Conservation (phyloP, 2,113 vertebrate genomes). For the Nothobranchius kuhntae region DNA sequence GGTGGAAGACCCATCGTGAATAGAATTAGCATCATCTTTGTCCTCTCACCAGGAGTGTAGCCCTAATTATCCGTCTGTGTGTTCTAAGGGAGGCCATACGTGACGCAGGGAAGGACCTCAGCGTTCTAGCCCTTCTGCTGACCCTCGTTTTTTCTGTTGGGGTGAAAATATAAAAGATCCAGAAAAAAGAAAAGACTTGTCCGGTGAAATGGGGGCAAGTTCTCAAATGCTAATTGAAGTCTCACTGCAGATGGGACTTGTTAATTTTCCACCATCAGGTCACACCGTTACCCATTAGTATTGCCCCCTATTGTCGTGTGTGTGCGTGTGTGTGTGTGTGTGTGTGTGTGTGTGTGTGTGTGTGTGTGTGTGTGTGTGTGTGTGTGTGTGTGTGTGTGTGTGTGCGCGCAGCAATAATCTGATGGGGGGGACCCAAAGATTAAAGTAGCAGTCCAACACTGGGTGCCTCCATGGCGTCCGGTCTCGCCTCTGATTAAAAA, state of each 20-base stretch:
- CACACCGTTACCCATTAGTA: conserved; percentile 43
- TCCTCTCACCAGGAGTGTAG: conserved; percentile 66
- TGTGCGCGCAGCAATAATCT: conserved; percentile 38
- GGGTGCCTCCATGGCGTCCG: conserved; percentile 77
- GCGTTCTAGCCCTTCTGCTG: conserved; percentile 42
- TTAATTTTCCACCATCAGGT: conserved; percentile 65
- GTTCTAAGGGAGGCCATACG: conserved; percentile 53
- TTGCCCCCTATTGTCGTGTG: conserved; percentile 17
- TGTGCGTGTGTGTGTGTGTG: conserved; percentile 22
- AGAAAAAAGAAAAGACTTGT: conserved; percentile 48
- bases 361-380: conserved; percentile 15
- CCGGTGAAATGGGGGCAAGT: conserved; percentile 48
- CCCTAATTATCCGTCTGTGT: conserved; percentile 72
- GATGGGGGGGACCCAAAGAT: conserved; percentile 59
- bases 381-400: conserved; percentile 21
- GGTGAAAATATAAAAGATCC: conserved; percentile 29
- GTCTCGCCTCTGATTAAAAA: conserved; percentile 89
- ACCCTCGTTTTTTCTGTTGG: conserved; percentile 35
- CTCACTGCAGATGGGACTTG: conserved; percentile 63
- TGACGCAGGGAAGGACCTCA: conserved; percentile 49
- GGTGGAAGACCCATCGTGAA: conserved; percentile 72
- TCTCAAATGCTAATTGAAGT: conserved; percentile 70
- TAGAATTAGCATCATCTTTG: conserved; percentile 77
- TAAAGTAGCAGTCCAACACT: conserved; percentile 77
- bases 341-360: conserved; percentile 8